Evolutionary conservation across 2,888 invertebrate species (phyloP).

Genomic region (Dynastes hyllus): DNA sequence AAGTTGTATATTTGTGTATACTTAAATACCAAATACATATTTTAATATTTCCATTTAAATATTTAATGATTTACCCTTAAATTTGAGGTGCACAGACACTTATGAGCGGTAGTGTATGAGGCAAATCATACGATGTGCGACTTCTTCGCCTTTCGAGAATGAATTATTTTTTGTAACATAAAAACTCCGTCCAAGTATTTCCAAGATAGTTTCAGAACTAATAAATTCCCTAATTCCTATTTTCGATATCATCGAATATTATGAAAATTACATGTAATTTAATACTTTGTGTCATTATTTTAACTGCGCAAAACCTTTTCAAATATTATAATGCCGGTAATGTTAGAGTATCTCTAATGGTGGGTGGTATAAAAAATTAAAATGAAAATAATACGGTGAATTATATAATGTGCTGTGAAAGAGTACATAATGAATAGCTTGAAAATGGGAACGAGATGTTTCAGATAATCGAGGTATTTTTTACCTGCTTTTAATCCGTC

Average conservation of each 20-base stretch:
- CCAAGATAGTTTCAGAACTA: neutral
- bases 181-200: neutral
- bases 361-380: conserved; percentile 46
- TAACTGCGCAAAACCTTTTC: conserved; percentile 28
- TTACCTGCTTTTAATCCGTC: conserved; percentile 37
- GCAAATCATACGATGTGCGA: no score
- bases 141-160: no score
- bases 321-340: conserved; percentile 31
- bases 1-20: no score
- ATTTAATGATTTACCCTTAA: no score
- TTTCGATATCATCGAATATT: conserved; percentile 16
- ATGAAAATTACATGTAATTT: conserved; percentile 37
- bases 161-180: neutral
- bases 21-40: no score
- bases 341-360: conserved; percentile 20
- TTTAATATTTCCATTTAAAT: no score
- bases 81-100: no score
- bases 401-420: conserved; percentile 46
- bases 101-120: no score
- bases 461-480: conserved; percentile 34
- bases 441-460: conserved; percentile 35
- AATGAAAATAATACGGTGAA: conserved; percentile 40
- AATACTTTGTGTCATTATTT: conserved; percentile 37
- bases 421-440: conserved; percentile 42
- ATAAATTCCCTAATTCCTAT: neutral